Base-by-base conservation (phyloP, 2,888 invertebrate genomes). In the Meta bourneti region DNA sequence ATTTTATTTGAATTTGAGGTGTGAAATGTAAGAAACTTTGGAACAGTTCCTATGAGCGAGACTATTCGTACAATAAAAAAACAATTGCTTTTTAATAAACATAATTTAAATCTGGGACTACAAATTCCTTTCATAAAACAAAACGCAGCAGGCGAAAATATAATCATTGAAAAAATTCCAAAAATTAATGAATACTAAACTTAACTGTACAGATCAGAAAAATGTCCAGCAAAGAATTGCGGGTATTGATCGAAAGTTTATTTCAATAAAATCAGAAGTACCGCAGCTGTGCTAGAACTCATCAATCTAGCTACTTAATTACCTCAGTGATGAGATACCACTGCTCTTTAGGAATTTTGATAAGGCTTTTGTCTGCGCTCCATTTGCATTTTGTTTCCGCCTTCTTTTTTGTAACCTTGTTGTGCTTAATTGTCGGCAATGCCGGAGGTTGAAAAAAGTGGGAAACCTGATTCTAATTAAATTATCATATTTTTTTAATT, bases 261-360 rank as follows among this genome's bases (percentile, higher is more conserved):
- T n/a, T 13, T 71, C 11, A 83, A 83, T 83, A 54, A 72, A 70
- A 20, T 83, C 20, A n/a, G 61, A 54, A 52, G 19, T 34, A 83
- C 9, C 54, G 54, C 72, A 83, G 72, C 54, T 54, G 74, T 20
- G 49, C 5, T 70, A 51, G 70, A 48, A 54, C 20, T 83, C 74
- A 83, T 83, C 72, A 83, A 83, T 83, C 54, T 54, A 83, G 52
- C 1, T 83, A n/a, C 83, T 83, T 83, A 83, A 83, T 83, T 83
- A 83, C 19, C 74, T 16, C 20, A 9, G 20, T 83, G 34, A 52
- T 54, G 54, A 52, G 72, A 72, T 34, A 61, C 54, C 54, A 13
- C 34, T 19, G 20, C n/a, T 16, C 8, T 70, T 13, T 9, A 20
- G 52, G 83, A 83, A 74, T 34, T 83, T 83, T 83, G 54, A 83